Conservation (phyloP, 1,140 invertebrate genomes). For the Asobara japonica region DNA sequence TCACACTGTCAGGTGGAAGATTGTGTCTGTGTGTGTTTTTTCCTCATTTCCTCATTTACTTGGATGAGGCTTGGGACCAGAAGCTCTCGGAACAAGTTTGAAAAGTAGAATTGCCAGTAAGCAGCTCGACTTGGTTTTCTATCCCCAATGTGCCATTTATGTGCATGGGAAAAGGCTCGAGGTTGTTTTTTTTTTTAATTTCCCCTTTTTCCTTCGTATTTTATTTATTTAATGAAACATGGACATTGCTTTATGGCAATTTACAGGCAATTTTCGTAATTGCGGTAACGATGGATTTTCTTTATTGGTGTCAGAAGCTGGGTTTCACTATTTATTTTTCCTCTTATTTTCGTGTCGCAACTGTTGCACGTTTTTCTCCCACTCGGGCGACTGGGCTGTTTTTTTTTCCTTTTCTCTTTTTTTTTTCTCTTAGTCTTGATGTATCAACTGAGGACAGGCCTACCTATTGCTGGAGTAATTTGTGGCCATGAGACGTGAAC, state of each 20-base stretch:
- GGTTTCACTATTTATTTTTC: conserved; percentile 11
- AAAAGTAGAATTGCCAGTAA: conserved; percentile 47
- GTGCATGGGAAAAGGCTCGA: not conserved
- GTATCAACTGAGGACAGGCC: conserved; percentile 5
- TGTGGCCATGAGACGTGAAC: conserved; percentile 10
- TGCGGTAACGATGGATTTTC: not conserved
- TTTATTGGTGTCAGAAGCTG: conserved; percentile 8
- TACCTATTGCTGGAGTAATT: conserved; percentile 9
- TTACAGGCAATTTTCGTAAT: conserved; percentile 21
- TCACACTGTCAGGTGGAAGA: not conserved
- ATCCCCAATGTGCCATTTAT: conserved; percentile 1
- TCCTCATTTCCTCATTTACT: not conserved
- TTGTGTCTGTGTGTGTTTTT: not conserved
- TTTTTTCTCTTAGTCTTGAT: not conserved
- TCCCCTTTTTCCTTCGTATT: not conserved
- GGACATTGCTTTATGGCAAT: conserved; percentile 13
- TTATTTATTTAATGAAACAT: not conserved
- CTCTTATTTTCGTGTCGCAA: conserved; percentile 4
- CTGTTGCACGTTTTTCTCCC: not conserved
- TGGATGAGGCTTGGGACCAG: not conserved
- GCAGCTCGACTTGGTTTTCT: conserved; percentile 31
- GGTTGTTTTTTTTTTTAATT: not conserved
- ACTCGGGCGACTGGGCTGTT: not conserved
- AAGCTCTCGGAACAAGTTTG: conserved; percentile 43
- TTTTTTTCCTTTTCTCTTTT: not conserved